phyloP scores from a whole-genome alignment of 1,140 invertebrate genomes.

The Streblospio benedicti region DNA sequence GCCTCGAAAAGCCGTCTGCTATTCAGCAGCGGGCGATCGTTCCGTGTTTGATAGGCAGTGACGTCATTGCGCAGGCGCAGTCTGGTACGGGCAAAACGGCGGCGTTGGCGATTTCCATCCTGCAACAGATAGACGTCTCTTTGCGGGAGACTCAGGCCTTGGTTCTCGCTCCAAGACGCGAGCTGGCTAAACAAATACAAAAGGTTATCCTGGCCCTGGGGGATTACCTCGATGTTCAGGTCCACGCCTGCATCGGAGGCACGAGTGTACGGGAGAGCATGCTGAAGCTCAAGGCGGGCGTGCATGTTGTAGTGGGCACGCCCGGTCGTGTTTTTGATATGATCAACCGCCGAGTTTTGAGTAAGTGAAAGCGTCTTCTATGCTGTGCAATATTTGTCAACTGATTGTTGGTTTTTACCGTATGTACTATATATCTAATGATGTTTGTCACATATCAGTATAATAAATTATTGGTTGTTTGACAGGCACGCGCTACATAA shows the following conservation, averaged over 20 bases:
- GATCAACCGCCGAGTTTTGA: slow-evolving; percentile 83
- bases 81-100: slow-evolving; percentile 92
- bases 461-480: not conserved
- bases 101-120: slow-evolving; percentile 92
- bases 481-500: slow-evolving; percentile 66
- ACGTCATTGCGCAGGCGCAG: slow-evolving; percentile 97
- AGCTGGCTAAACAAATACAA: slow-evolving; percentile 58
- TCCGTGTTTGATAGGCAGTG: slow-evolving; percentile 80
- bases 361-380: slow-evolving; percentile 40
- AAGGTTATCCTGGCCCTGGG: slow-evolving; percentile 93
- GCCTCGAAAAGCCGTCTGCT: slow-evolving; percentile 99
- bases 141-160: slow-evolving; percentile 89
- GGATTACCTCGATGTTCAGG: slow-evolving; percentile 91
- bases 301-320: slow-evolving; percentile 95
- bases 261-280: slow-evolving; percentile 96
- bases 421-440: not conserved
- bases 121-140: slow-evolving; percentile 87
- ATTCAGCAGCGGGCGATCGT: slow-evolving; percentile 98
- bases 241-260: slow-evolving; percentile 97
- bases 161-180: slow-evolving; percentile 93
- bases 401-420: not conserved
- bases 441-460: slow-evolving; percentile 6
- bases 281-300: slow-evolving; percentile 80
- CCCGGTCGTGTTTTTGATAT: slow-evolving; percentile 98
- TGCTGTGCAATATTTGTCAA: not conserved